Evolutionary conservation across 2,113 vertebrate genomes (phyloP).

Genomic region (Hepsetus odoe): DNA sequence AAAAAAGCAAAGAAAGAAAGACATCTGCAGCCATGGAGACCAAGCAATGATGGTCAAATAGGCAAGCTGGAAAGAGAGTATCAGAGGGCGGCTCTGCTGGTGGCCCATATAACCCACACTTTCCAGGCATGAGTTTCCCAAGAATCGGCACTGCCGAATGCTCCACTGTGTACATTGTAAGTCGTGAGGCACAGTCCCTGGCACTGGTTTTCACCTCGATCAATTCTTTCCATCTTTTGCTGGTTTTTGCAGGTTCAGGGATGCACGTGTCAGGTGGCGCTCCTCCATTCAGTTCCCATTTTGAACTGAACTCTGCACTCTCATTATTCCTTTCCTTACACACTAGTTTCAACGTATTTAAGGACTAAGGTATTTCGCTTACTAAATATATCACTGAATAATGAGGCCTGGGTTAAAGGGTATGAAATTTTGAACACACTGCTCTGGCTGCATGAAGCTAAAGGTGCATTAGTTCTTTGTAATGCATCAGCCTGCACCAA

Average conservation of each 20-base stretch:
- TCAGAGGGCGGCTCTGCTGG: slow-evolving; percentile 28
- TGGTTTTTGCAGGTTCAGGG: slow-evolving; percentile 16
- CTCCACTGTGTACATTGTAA: slow-evolving; percentile 36
- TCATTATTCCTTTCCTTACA: neutral
- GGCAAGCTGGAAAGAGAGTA: slow-evolving; percentile 30
- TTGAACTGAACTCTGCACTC: neutral
- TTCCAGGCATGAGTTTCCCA: slow-evolving; percentile 30
- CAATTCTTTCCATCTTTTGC: slow-evolving; percentile 30
- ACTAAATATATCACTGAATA: neutral
- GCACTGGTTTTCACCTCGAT: slow-evolving; percentile 4
- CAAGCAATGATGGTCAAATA: slow-evolving; percentile 39
- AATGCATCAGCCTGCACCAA: too few relatives aligned
- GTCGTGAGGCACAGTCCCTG: slow-evolving; percentile 29
- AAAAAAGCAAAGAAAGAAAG: slow-evolving; percentile 24
- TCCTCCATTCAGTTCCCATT: slow-evolving; percentile 6
- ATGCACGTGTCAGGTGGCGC: neutral
- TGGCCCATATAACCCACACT: slow-evolving; percentile 30
- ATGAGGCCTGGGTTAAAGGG: neutral
- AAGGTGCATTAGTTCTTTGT: too few relatives aligned
- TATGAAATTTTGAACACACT: too few relatives aligned
- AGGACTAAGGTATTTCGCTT: too few relatives aligned
- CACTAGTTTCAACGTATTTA: neutral
- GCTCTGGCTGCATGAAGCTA: too few relatives aligned
- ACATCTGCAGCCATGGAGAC: slow-evolving; percentile 45
- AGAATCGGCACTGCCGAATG: slow-evolving; percentile 18